Evolutionary conservation across 2,888 invertebrate species (phyloP).

Genomic region (Drosophila mayaguana): DNA sequence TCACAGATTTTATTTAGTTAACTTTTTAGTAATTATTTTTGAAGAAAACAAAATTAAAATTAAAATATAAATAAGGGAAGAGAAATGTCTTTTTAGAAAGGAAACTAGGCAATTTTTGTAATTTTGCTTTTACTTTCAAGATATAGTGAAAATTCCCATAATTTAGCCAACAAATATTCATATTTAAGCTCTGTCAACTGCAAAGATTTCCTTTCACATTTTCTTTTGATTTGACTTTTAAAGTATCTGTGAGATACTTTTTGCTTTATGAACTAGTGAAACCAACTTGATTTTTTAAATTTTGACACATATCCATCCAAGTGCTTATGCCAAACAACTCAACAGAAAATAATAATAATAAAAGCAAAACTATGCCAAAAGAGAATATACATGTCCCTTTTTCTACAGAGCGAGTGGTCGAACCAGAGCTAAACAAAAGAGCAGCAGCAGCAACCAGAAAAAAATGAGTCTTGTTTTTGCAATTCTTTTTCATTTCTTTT

Average conservation of each 20-base stretch:
- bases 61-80: too few species aligned
- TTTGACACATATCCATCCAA: slow-evolving; percentile 69
- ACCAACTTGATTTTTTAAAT: slow-evolving; percentile 67
- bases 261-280: slow-evolving; percentile 47
- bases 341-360: slow-evolving; percentile 1
- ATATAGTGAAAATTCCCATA: background rate
- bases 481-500: background rate
- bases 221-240: slow-evolving; percentile 30
- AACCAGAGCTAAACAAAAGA: slow-evolving; percentile 65
- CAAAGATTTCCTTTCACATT: background rate
- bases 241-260: slow-evolving; percentile 40
- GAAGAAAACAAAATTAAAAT: background rate
- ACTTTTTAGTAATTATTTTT: background rate
- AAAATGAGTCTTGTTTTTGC: slow-evolving; percentile 28
- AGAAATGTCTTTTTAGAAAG: too few species aligned
- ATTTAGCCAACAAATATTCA: background rate
- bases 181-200: background rate
- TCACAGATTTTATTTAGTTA: background rate
- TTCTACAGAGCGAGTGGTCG: slow-evolving; percentile 16
- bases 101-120: too few species aligned
- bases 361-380: background rate
- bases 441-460: slow-evolving; percentile 24
- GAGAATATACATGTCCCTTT: slow-evolving; percentile 43
- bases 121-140: background rate
- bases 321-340: slow-evolving; percentile 80